phyloP scores from a whole-genome alignment of 2,797 vertebrate genomes.

The Pangasius krempfi region DNA sequence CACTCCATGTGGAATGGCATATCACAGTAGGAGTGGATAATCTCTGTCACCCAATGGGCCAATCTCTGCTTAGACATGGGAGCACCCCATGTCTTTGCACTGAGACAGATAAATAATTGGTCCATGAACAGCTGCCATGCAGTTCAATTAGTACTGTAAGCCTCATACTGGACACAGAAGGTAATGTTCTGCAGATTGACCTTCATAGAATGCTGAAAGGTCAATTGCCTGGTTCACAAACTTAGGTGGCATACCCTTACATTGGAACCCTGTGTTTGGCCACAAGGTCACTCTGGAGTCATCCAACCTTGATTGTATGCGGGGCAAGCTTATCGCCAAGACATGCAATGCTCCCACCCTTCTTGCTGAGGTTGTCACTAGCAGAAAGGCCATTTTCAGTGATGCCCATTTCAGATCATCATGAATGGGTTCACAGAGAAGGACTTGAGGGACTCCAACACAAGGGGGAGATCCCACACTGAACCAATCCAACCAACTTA shows the following conservation, averaged over 20 bases:
- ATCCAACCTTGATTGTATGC: not conserved
- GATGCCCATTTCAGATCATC: too few species aligned
- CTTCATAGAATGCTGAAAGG: not conserved
- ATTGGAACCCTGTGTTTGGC: not conserved
- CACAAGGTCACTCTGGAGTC: not conserved
- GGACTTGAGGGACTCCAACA: not conserved
- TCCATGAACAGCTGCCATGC: not conserved
- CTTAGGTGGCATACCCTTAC: not conserved
- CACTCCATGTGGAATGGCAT: not conserved
- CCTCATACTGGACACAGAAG: not conserved
- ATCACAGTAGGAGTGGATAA: not conserved
- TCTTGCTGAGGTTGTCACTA: too few species aligned
- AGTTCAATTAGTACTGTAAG: not conserved
- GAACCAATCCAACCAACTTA: not conserved
- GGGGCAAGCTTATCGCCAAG: not conserved
- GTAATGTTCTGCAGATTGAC: not conserved
- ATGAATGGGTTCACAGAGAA: not conserved
- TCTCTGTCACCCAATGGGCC: not conserved
- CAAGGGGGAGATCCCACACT: not conserved
- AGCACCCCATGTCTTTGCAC: not conserved
- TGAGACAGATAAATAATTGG: not conserved
- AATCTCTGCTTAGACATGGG: not conserved
- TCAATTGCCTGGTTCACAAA: not conserved
- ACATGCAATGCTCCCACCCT: not conserved
- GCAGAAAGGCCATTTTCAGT: too few species aligned